Base-by-base conservation (phyloP, 2,888 invertebrate genomes). In the Scaptomyza flava region DNA sequence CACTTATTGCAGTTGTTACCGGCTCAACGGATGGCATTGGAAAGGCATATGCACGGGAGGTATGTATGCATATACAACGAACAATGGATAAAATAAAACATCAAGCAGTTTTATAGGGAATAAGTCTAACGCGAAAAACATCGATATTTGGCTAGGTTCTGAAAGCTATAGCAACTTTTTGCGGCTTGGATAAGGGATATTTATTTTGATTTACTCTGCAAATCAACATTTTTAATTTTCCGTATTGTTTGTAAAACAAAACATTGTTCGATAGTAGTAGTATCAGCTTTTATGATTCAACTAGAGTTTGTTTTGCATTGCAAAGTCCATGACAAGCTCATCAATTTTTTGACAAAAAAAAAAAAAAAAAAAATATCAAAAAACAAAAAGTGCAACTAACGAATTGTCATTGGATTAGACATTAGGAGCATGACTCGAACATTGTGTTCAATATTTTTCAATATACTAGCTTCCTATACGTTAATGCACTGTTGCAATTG, bases 1-100 rank as follows among this genome's bases (percentile, higher is more conserved):
- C 11, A 27, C n/a, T 12, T 51, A 9, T 89, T 95, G 47, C 93
- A 96, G 96, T 98, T 82, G 93, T 98, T 12, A 98, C 98, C 14
- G 98, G 98, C 11, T 95, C 96, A 12, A 97, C 97, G 0, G 97
- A 97, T 93, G 98, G 98, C 4, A 95, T 98, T 70, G 98, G 98
- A 72, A 97, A 96, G 91, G 96, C 97, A 20, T 98, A 96, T 88
- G 96, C 96, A 0, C 94, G 94, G 90, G 94, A 95, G 90, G 95
- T 95, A 91, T 87, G 90, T 86, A 66, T 23, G 34, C 48, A 20
- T 12, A 50, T 23, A 23, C 23, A 12, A 5, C 12, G 12, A 34
- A 8, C 38, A 20, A 9, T 20, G 48, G 31, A 20, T n/a, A 9
- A n/a, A 36, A 20, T 34, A 9, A n/a, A 4, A 7, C 11, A 23